Conservation (phyloP, 2,113 vertebrate species). For the Pristiophorus japonicus region DNA sequence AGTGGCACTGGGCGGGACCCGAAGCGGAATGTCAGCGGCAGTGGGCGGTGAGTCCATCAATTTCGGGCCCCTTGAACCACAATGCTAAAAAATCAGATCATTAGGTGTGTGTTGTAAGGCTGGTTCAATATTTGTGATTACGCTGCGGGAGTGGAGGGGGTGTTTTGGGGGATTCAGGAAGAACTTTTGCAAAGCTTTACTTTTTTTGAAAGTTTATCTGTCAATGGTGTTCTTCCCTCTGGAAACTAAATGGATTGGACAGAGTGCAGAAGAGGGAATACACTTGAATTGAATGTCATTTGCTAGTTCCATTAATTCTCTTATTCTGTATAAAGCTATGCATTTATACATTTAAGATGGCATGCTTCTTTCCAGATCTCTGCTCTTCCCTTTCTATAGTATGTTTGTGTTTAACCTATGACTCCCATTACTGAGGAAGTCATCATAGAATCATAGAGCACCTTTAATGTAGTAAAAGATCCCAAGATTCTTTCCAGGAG, state of each 20-base stretch:
- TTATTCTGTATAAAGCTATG: too few relatives aligned
- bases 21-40: too few relatives aligned
- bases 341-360: too few relatives aligned
- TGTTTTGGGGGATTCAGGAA: not conserved
- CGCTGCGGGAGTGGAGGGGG: not conserved
- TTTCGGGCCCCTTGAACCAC: too few relatives aligned
- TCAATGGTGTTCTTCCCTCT: not conserved
- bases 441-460: not conserved
- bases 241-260: not conserved
- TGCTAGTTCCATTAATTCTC: not conserved
- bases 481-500: not conserved
- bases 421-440: not conserved
- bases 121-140: not conserved
- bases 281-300: not conserved
- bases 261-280: not conserved
- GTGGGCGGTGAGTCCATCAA: too few relatives aligned
- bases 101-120: too few relatives aligned
- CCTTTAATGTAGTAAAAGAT: not conserved
- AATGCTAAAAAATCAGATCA: not conserved
- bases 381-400: too few relatives aligned
- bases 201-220: not conserved
- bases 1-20: too few relatives aligned
- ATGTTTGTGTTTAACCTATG: too few relatives aligned
- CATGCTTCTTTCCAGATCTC: too few relatives aligned
- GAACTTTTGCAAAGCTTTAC: not conserved